Percentiles rank a stretch among this genome's conserved stretches.
Evolutionary conservation across 2,888 invertebrate genomes (phyloP).

Genomic region (Blera fallax): DNA sequence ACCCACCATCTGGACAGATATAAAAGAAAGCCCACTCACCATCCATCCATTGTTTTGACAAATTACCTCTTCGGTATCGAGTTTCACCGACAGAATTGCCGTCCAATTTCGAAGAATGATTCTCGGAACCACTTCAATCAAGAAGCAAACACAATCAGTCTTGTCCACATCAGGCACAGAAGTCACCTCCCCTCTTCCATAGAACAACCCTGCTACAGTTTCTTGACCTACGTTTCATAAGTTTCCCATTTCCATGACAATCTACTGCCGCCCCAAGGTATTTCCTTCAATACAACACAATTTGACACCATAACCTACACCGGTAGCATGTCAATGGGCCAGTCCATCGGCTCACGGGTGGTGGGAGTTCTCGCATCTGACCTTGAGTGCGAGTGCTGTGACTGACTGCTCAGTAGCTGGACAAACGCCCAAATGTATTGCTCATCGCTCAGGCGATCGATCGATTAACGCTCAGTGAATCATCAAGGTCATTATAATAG

Average conservation of each 20-base stretch:
- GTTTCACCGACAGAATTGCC: background rate
- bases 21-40: background rate
- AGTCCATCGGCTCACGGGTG: background rate
- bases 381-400: slow-evolving; percentile 38
- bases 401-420: background rate
- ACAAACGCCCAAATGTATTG: slow-evolving; percentile 35
- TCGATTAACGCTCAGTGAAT: slow-evolving; percentile 30
- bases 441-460: slow-evolving; percentile 26
- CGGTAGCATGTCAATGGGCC: slow-evolving; percentile 1
- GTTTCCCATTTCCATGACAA: background rate
- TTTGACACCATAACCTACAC: background rate
- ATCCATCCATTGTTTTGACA: background rate
- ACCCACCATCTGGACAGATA: background rate
- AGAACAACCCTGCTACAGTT: background rate
- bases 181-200: background rate
- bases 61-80: background rate
- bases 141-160: slow-evolving; percentile 2
- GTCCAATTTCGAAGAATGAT: background rate
- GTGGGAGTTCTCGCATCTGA: slow-evolving; percentile 21
- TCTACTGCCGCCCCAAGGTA: background rate
- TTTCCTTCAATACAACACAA: slow-evolving; percentile 15
- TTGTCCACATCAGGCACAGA: background rate
- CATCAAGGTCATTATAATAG: slow-evolving; percentile 52
- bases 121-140: slow-evolving; percentile 28
- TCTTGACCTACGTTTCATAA: slow-evolving; percentile 14